These are phyloP conservation scores for Geococcyx californianus DNA, from an alignment of 2,113 vertebrate species.

Conservation along the genomic window DNA sequence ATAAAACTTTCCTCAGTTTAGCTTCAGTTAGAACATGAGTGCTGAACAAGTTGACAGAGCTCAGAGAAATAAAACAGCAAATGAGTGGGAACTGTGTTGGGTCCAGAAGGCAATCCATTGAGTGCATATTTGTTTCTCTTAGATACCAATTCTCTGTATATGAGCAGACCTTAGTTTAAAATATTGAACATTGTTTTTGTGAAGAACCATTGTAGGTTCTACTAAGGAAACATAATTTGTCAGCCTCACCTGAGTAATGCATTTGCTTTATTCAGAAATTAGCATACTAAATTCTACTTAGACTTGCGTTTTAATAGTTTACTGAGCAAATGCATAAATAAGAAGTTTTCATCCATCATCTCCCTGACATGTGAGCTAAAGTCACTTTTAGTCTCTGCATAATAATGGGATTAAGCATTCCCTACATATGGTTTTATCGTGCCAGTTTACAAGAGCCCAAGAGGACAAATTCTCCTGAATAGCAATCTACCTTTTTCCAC, in stretches of 20 bases:
- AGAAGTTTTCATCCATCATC: conserved; percentile 50
- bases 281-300: neutral
- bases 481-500: neutral
- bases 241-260: neutral
- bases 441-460: neutral
- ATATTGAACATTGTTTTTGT: neutral
- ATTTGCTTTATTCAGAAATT: conserved; percentile 29
- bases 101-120: neutral
- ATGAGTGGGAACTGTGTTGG: neutral
- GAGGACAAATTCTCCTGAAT: neutral
- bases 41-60: neutral
- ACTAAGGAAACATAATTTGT: neutral
- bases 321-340: conserved; percentile 27
- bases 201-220: neutral
- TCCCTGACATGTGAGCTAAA: conserved; percentile 26
- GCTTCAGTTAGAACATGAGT: neutral
- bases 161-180: neutral
- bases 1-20: neutral
- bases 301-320: conserved; percentile 34
- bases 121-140: neutral
- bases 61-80: neutral
- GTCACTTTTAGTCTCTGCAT: conserved; percentile 50
- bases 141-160: neutral
- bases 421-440: neutral
- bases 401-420: conserved; percentile 49